These are phyloP conservation scores for Gasterosteus aculeatus DNA, from an alignment of 2,113 vertebrate species.

Conservation along the genomic window DNA sequence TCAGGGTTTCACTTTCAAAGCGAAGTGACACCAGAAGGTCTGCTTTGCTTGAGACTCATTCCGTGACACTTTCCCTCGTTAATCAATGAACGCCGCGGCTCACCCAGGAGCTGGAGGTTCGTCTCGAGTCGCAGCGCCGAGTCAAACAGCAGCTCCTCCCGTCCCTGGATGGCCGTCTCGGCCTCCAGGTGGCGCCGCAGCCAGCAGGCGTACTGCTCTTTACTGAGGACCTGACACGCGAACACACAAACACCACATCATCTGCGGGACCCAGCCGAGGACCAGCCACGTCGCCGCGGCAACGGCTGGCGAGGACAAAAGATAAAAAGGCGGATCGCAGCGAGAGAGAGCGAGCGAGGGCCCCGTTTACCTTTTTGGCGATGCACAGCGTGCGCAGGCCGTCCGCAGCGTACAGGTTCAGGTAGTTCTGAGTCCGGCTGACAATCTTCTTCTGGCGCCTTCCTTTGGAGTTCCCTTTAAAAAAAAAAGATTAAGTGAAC, in stretches of 20 bases:
- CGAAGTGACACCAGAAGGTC: too few species aligned
- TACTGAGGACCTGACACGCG: slow-evolving; percentile 85
- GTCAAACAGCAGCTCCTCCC: slow-evolving; percentile 92
- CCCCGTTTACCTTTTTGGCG: slow-evolving; percentile 89
- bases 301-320: slow-evolving; percentile 55
- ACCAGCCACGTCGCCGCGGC: slow-evolving; percentile 27
- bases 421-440: slow-evolving; percentile 92
- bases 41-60: too few species aligned
- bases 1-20: too few species aligned
- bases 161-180: slow-evolving; percentile 90
- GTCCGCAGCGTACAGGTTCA: slow-evolving; percentile 92
- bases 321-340: slow-evolving; percentile 70
- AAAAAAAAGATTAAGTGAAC: neutral
- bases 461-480: slow-evolving; percentile 85
- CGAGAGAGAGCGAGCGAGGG: neutral
- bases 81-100: too few species aligned
- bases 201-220: slow-evolving; percentile 95
- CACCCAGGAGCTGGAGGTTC: slow-evolving; percentile 93
- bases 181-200: slow-evolving; percentile 91
- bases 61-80: too few species aligned
- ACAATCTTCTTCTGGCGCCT: slow-evolving; percentile 90
- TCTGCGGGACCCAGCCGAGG: neutral
- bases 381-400: slow-evolving; percentile 97
- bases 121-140: slow-evolving; percentile 92
- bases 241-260: neutral